These are phyloP conservation scores for Lithophane socia DNA, from an alignment of 2,888 invertebrate genomes.

Conservation along the genomic window DNA sequence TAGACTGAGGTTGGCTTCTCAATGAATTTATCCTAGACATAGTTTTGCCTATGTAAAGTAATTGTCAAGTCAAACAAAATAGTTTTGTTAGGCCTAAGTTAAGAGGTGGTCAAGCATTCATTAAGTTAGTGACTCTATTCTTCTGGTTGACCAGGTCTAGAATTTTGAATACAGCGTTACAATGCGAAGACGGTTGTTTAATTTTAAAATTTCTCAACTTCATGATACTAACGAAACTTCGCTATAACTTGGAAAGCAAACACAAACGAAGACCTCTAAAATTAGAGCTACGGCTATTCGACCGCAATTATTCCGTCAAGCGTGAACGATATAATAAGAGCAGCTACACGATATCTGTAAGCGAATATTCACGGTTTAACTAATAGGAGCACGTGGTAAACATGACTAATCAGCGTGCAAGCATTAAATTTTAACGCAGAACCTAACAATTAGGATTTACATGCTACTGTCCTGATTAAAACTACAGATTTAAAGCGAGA, in stretches of 20 bases:
- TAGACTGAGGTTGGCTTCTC: constrained; percentile 33
- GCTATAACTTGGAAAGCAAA: constrained; percentile 33
- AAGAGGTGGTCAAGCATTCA: neutral
- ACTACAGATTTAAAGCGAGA: neutral
- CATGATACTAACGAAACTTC: constrained; percentile 36
- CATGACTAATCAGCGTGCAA: constrained; percentile 53
- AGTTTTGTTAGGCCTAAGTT: neutral
- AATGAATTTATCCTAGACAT: constrained; percentile 43
- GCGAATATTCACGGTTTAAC: constrained; percentile 36
- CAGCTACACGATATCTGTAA: constrained; percentile 47
- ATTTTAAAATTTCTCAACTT: constrained; percentile 1
- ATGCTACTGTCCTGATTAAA: constrained; percentile 33
- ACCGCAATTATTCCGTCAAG: constrained; percentile 39
- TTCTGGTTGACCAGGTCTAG: neutral
- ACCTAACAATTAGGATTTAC: constrained; percentile 42
- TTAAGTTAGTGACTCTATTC: neutral
- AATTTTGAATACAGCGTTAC: constrained; percentile 7
- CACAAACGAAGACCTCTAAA: constrained; percentile 14
- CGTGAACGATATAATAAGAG: constrained; percentile 43
- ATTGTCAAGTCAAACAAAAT: neutral
- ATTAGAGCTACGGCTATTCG: constrained; percentile 30
- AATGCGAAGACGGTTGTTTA: neutral
- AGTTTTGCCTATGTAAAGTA: constrained; percentile 11
- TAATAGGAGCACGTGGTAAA: constrained; percentile 40
- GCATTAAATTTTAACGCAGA: constrained; percentile 47